A percentile compares a stretch with the other conserved stretches of the same genome.
Evolutionary conservation across 2,113 vertebrate genomes (phyloP).

Genomic region (Tringa solitaria): DNA sequence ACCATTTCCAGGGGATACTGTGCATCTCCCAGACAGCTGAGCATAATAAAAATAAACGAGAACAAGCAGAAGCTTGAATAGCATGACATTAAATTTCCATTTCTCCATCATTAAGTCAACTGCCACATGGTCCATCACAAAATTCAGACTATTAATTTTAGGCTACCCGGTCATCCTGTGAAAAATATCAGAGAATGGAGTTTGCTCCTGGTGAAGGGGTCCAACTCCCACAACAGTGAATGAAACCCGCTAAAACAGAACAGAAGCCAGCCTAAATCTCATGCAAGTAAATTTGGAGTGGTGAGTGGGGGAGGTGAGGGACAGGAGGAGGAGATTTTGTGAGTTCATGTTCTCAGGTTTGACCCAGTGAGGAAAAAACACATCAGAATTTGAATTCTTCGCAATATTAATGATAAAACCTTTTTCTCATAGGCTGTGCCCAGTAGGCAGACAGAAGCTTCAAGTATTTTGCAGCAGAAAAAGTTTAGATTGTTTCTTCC

Average conservation of each 20-base stretch:
- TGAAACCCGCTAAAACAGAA: neutral
- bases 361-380: neutral
- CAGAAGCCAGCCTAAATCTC: neutral
- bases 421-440: neutral
- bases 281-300: neutral
- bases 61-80: neutral
- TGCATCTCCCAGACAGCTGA: neutral
- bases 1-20: neutral
- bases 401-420: neutral
- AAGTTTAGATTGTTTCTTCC: neutral
- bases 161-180: neutral
- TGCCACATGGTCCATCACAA: neutral
- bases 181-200: neutral
- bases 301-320: neutral
- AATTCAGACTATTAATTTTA: neutral
- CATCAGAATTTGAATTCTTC: neutral
- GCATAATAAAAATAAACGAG: neutral
- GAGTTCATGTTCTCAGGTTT: neutral
- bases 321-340: neutral
- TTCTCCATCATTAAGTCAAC: neutral
- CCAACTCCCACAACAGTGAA: neutral
- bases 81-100: neutral
- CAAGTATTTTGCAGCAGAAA: neutral
- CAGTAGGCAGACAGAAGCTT: neutral
- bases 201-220: neutral